Evolutionary conservation across 2,888 invertebrate genomes (phyloP).

Genomic region (Nomada ferruginata): DNA sequence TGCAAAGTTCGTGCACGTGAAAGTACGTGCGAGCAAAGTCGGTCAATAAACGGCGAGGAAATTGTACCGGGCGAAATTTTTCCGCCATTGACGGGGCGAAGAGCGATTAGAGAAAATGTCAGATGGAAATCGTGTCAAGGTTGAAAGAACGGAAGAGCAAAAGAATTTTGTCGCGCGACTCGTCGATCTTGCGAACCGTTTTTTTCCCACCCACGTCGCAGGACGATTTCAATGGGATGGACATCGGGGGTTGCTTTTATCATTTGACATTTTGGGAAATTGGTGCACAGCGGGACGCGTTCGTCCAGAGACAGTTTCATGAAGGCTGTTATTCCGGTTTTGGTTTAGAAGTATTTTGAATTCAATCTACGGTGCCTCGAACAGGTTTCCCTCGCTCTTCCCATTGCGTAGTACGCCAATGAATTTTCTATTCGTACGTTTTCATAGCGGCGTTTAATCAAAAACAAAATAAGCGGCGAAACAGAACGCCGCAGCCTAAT

Average conservation of each 20-base stretch:
- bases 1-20: constrained; percentile 7
- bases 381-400: no score
- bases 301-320: no score
- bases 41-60: constrained; percentile 24
- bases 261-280: not conserved
- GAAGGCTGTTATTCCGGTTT: no score
- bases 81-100: not conserved
- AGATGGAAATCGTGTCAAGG: not conserved
- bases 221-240: no score
- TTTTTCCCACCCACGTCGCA: no score
- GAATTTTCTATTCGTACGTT: no score
- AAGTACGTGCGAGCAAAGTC: constrained; percentile 22
- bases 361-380: no score
- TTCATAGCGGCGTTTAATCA: no score
- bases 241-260: not conserved
- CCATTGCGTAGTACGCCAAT: no score
- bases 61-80: constrained; percentile 6
- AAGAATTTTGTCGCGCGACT: constrained; percentile 1
- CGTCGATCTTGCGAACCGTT: not conserved
- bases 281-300: not conserved
- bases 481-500: no score
- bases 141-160: not conserved
- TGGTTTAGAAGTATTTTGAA: no score
- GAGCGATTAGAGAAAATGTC: not conserved
- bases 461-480: no score